Base-by-base conservation (phyloP, 2,888 invertebrate species). In the Ditula angustiorana region DNA sequence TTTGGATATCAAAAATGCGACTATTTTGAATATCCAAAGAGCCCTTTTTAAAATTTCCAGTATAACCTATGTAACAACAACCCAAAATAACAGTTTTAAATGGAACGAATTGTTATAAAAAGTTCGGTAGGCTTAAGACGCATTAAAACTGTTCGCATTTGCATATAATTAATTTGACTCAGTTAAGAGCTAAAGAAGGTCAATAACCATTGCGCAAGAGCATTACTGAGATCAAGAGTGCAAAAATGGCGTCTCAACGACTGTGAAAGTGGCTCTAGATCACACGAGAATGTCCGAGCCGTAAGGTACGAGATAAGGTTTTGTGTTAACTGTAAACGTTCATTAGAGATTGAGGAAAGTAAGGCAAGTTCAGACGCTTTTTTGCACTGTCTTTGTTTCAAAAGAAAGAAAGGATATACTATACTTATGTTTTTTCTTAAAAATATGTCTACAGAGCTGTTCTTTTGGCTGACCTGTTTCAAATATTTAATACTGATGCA, bases 231-330 rank as follows among this genome's bases (percentile, higher is more conserved):
- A 52, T 21, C 35, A 24, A 13, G 13, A 11, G 7, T 2, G 23
- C 21, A 2, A 53, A 28, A 62, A 24, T 26, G 11, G 47, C 30
- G 24, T 28, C 23, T n/a, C 28, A 41, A 16, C 8, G 49, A 41
- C 47, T 49, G 56, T 50, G 62, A 62, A 62, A 62, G 62, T 57
- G 57, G 49, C 56, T 55, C 26, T 35, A 53, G 44, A 23, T 44
- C 41, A 23, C n/a, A 23, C 28, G 46, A 53, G 23, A 2, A 16
- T 21, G 30, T 4, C 53, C 7, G 23, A n/a, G n/a, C n/a, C n/a
- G 50, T n/a, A 35, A 35, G 33, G 24, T 35, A 1, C 50, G 26
- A 28, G 49, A 41, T 16, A 49, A 19, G 19, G n/a, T 26, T 37
- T 47, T 46, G 35, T 21, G 2, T 8, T 46, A 53, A 61, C 33